Evolutionary conservation across 2,797 vertebrate genomes (phyloP).

Genomic region (Pseudochirops corinnae): DNA sequence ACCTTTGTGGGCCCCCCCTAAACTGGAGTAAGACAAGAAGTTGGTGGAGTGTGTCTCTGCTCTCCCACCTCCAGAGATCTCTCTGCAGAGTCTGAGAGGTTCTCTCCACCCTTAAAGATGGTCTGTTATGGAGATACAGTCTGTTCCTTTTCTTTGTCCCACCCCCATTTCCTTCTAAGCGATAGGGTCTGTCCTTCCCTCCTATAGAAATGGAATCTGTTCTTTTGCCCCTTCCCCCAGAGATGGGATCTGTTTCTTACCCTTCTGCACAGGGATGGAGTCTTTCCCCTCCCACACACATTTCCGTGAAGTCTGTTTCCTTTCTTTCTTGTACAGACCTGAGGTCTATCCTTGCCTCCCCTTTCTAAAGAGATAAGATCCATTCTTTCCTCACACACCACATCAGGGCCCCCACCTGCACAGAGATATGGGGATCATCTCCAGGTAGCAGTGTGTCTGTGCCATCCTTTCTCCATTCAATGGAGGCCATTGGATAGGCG

Average conservation of each 20-base stretch:
- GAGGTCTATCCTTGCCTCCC: not conserved
- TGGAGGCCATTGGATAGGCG: conserved; percentile 89
- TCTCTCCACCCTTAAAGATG: not conserved
- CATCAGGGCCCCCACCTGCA: conserved; percentile 85
- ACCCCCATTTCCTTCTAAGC: not conserved
- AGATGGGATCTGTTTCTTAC: not conserved
- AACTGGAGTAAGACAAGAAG: conserved; percentile 79
- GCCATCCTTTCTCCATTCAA: conserved; percentile 90
- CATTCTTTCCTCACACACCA: not conserved
- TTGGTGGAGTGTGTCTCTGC: not conserved
- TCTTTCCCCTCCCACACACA: not conserved
- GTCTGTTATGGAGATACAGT: not conserved
- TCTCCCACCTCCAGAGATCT: not conserved
- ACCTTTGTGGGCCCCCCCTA: conserved; percentile 89
- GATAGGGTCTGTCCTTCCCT: not conserved
- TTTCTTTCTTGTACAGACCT: not conserved
- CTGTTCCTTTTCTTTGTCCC: not conserved
- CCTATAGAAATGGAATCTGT: not conserved
- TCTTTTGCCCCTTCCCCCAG: not conserved
- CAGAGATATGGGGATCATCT: conserved; percentile 91
- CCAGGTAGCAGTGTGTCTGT: conserved; percentile 87
- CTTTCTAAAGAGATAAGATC: not conserved
- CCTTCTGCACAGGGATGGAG: not conserved
- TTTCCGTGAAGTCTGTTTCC: not conserved
- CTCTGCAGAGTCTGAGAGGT: not conserved